These are phyloP conservation scores for Ibidorhyncha struthersii DNA, from an alignment of 2,113 vertebrate genomes.

Conservation along the genomic window DNA sequence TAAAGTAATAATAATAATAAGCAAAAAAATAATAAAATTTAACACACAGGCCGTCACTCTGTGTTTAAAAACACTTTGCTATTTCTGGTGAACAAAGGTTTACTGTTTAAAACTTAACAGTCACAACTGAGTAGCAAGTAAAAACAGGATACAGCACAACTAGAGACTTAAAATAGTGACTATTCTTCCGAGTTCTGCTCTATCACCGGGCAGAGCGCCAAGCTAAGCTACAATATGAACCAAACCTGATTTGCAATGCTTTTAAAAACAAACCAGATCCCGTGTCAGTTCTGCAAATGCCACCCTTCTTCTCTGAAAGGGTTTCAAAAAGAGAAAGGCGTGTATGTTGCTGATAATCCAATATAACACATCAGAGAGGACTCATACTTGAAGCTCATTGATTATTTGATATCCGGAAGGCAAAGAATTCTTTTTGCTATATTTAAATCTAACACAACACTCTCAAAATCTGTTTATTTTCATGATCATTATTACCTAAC, in stretches of 20 bases:
- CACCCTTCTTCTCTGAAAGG: slow-evolving; percentile 1
- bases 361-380: accelerated
- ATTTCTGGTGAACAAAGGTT: slow-evolving; percentile 51
- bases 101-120: slow-evolving; percentile 55
- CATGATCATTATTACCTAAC: neutral
- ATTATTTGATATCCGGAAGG: neutral
- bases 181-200: slow-evolving; percentile 30
- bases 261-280: neutral
- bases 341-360: neutral
- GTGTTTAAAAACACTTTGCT: slow-evolving; percentile 11
- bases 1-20: neutral
- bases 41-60: neutral
- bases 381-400: accelerated
- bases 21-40: neutral
- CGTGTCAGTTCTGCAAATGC: neutral
- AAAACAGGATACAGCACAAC: slow-evolving; percentile 55
- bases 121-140: slow-evolving; percentile 48
- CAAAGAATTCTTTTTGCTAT: neutral
- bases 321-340: neutral
- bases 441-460: accelerated
- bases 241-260: neutral
- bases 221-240: neutral
- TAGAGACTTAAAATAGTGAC: slow-evolving; percentile 44
- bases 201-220: slow-evolving; percentile 25
- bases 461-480: neutral